Percentiles rank a stretch among this genome's conserved stretches.
phyloP scores from a whole-genome alignment of 1,140 invertebrate species.

The Vollenhovia emeryi region DNA sequence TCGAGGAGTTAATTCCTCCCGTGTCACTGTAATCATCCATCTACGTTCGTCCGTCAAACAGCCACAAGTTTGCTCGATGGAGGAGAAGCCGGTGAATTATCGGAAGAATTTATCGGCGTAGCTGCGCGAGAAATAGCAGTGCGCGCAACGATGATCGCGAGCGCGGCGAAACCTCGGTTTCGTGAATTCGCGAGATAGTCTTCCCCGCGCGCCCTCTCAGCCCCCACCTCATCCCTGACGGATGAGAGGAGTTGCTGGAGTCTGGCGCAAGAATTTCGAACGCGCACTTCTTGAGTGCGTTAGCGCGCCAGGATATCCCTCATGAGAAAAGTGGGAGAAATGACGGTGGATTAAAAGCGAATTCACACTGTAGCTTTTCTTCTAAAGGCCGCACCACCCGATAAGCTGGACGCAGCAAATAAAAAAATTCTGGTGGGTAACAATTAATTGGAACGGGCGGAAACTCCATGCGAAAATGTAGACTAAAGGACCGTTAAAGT shows the following conservation, averaged over 20 bases:
- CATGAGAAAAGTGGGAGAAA: constrained; percentile 23
- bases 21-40: constrained; percentile 6
- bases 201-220: constrained; percentile 13
- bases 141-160: constrained; percentile 38
- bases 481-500: neutral
- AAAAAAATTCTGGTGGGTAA: neutral
- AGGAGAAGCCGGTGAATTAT: constrained; percentile 34
- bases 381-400: neutral
- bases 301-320: constrained; percentile 1
- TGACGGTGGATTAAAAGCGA: neutral
- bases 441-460: neutral
- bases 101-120: constrained; percentile 46
- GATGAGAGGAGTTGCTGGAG: neutral
- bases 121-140: constrained; percentile 48
- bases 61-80: neutral
- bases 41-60: constrained; percentile 12
- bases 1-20: constrained; percentile 16
- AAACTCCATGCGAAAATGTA: neutral
- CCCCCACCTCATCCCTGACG: neutral
- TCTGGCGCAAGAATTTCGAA: constrained; percentile 59
- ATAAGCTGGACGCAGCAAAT: neutral
- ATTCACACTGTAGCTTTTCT: neutral
- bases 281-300: constrained; percentile 44
- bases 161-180: constrained; percentile 48
- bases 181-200: constrained; percentile 66